Evolutionary conservation across 2,113 vertebrate species (phyloP), one percentile per base, ranked within the genome.

Genomic region (Seriola aureovittata): DNA sequence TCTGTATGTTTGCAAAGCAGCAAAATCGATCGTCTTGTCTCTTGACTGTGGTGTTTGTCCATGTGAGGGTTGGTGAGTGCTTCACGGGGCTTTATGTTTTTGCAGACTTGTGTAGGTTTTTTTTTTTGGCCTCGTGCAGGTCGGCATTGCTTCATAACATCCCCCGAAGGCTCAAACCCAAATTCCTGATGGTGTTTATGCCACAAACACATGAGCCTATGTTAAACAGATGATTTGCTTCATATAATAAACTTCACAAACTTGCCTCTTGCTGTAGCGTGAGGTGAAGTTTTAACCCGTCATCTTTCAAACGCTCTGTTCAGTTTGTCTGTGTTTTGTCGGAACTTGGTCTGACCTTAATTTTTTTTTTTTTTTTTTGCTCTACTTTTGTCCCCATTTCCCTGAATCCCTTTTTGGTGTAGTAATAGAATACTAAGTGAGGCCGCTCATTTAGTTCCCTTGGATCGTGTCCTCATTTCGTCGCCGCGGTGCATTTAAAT

Each of bases 401-500:
- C 71, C 90, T 81, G 75, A 84, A 82, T 74, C 64, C 72, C 73
- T 72, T 86, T 85, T 75, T 59, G 83, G 71, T 85, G 89, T 73
- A 75, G 90, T 90, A 88, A 91, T 90, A 91, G 92, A 93, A 93
- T 93, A 94, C 92, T 93, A 92, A 93, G 92, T 90, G 88, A 91
- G 90, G 93, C 84, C 81, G 89, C 91, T 92, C 81, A 92, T 93
- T 94, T 94, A 92, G 90, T 91, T 91, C 85, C 70, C 87, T 91
- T 92, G 91, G 88, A 93, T 93, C 87, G 90, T 87, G 91, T 94
- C 89, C 91, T 93, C 90, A 58, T 93, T 92, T 88, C 89, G 88
- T 90, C 87, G 90, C 92, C 71, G 91, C 89, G 91, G 78, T 88
- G 94, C 94, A 95, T 95, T 95, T 95, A 94, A 95, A 96, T 96